Base-by-base conservation (phyloP, 2,888 invertebrate species). In the Periphyllus acericola region DNA sequence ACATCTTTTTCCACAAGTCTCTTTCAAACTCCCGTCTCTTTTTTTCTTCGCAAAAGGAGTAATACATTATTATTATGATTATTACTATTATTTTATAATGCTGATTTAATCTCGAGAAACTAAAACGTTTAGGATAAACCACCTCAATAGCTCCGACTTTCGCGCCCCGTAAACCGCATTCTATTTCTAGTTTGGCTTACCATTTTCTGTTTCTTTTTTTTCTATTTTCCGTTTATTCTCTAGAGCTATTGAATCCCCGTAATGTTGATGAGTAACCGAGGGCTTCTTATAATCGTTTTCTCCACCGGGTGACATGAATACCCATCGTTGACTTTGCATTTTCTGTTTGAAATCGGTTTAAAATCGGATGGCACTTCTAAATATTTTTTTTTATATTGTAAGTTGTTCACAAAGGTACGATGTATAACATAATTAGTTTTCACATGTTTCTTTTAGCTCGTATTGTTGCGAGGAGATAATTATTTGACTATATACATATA, bases 291-390 rank as follows among this genome's bases (percentile, higher is more conserved):
- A 85, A 29, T 85, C 85, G 17, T 85, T 36, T 55, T 78, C 85
- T 25, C 85, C 85, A 3, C 85, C 85, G 4, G 85, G 85, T n/a
- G 85, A 85, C 55, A 29, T 79, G 29, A 85, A 85, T 6, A 85
- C 55, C 85, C 85, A 85, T 21, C 85, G 79, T 85, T 85, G 85
- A 85, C 85, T 85, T 21, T 79, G 85, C 85, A 85, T 85, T 29
- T 76, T 74, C 46, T 1, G 46, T 46, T 46, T 6, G 2, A 0
- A 14, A n/a, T n/a, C n/a, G n/a, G n/a, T n/a, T 46, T 46, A 46
- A 40, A 40, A 40, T 40, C 6, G 9, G 9, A 9, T 40, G 6
- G 8, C 9, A 40, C 3, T 3, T 8, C 40, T 46, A n/a, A 1
- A 46, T 1, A 3, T 11, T 46, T 6, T 46, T 1, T 14, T 3